A percentile compares a stretch with the other conserved stretches of the same genome.
Evolutionary conservation across 2,888 invertebrate species (phyloP).

Genomic region (Drosophila diplacantha): DNA sequence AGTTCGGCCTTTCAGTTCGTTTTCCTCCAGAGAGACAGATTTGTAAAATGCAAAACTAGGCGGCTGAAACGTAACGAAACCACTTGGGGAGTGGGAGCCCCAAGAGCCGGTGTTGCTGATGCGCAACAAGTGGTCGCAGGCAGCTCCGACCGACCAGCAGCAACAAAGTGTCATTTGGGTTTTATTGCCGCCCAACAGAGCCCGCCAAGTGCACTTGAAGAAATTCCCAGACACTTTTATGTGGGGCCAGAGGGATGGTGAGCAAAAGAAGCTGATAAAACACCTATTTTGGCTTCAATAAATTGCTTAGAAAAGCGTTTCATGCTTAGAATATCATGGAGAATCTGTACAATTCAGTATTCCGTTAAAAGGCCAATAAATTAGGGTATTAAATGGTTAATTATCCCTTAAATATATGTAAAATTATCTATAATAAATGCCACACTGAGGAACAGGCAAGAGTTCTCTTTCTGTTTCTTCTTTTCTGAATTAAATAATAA

Average conservation of each 20-base stretch:
- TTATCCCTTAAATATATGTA: too few species aligned
- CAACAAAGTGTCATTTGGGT: constrained; percentile 45
- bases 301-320: neutral
- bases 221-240: neutral
- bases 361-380: too few species aligned
- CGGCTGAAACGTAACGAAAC: constrained; percentile 13
- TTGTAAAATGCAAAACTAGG: constrained; percentile 25
- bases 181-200: constrained; percentile 20
- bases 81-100: neutral
- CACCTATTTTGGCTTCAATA: neutral
- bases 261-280: neutral
- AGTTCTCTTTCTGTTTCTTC: too few species aligned
- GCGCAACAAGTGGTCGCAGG: constrained; percentile 37
- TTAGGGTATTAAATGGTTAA: too few species aligned
- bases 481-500: too few species aligned
- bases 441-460: too few species aligned
- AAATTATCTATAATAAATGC: too few species aligned
- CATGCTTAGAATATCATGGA: too few species aligned
- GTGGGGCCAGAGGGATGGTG: neutral
- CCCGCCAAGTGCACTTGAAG: neutral
- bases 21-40: constrained; percentile 1
- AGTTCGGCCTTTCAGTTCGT: neutral
- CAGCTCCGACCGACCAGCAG: constrained; percentile 3
- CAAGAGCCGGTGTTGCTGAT: constrained; percentile 22
- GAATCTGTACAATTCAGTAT: too few species aligned